Evolutionary conservation across 2,113 vertebrate species (phyloP).

Genomic region (Corydoras maculifer): DNA sequence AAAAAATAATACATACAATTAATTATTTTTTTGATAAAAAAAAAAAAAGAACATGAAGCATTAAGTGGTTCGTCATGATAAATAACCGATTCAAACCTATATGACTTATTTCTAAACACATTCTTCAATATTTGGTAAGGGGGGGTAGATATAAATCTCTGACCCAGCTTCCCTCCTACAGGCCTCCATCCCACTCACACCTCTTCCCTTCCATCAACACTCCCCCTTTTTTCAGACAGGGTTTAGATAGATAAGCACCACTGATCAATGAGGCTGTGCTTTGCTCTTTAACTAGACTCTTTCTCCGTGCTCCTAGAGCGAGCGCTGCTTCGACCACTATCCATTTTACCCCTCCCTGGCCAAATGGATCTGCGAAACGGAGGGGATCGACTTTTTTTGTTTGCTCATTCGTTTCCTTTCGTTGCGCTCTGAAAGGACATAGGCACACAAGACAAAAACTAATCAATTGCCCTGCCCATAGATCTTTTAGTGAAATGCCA

Average conservation of each 20-base stretch:
- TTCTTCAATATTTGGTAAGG: background rate
- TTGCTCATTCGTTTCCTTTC: slow-evolving; percentile 40
- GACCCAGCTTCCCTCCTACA: slow-evolving; percentile 14
- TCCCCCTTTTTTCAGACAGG: slow-evolving; percentile 31
- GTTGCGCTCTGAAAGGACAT: slow-evolving; percentile 32
- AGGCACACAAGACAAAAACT: slow-evolving; percentile 32
- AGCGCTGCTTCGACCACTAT: slow-evolving; percentile 16
- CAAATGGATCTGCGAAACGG: slow-evolving; percentile 34
- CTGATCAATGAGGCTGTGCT: slow-evolving; percentile 37
- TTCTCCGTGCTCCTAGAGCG: slow-evolving; percentile 25
- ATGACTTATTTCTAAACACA: slow-evolving; percentile 5
- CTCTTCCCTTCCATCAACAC: slow-evolving; percentile 19
- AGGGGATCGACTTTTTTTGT: slow-evolving; percentile 41
- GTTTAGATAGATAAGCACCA: slow-evolving; percentile 32
- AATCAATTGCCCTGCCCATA: slow-evolving; percentile 35
- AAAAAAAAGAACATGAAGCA: too few species aligned
- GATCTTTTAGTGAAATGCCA: slow-evolving; percentile 38
- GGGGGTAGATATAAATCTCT: slow-evolving; percentile 25
- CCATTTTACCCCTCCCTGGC: slow-evolving; percentile 30
- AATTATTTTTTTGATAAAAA: too few species aligned
- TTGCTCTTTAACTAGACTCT: slow-evolving; percentile 39
- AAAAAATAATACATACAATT: too few species aligned
- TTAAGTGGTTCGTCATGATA: too few species aligned
- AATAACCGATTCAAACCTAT: background rate
- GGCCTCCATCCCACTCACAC: background rate